Percentiles rank a stretch among this genome's conserved stretches.
phyloP scores from a whole-genome alignment of 2,888 invertebrate genomes.

The Drosophila suboccidentalis region DNA sequence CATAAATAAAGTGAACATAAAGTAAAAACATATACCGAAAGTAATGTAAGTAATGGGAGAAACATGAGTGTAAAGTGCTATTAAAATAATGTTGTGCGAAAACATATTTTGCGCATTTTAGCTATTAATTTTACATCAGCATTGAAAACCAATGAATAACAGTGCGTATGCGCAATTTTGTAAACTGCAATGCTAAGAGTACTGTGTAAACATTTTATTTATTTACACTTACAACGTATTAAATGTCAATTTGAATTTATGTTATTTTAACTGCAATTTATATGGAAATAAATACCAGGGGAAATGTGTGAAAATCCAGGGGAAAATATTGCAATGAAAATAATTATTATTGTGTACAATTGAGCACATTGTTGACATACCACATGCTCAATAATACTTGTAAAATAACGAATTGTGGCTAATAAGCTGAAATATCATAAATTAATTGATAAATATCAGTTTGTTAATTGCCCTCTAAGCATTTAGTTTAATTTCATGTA shows the following conservation, averaged over 20 bases:
- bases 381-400: constrained; percentile 2
- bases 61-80: constrained; percentile 37
- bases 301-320: background rate
- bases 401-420: background rate
- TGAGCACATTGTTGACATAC: background rate
- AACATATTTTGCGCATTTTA: constrained; percentile 67
- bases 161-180: constrained; percentile 38
- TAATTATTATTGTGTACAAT: constrained; percentile 1
- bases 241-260: constrained; percentile 67
- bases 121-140: constrained; percentile 52
- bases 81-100: constrained; percentile 49
- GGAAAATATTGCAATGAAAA: background rate
- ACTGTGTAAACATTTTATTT: constrained; percentile 44
- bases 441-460: background rate
- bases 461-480: background rate
- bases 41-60: background rate
- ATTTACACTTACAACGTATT: constrained; percentile 51
- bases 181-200: constrained; percentile 6
- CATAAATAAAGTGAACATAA: constrained; percentile 32
- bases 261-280: constrained; percentile 42
- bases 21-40: background rate
- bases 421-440: background rate
- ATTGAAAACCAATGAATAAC: constrained; percentile 17
- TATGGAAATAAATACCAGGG: constrained; percentile 27
- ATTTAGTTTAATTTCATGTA: constrained; percentile 7